Base-by-base conservation (phyloP, 2,888 invertebrate genomes). In the Epistrophe eligans region DNA sequence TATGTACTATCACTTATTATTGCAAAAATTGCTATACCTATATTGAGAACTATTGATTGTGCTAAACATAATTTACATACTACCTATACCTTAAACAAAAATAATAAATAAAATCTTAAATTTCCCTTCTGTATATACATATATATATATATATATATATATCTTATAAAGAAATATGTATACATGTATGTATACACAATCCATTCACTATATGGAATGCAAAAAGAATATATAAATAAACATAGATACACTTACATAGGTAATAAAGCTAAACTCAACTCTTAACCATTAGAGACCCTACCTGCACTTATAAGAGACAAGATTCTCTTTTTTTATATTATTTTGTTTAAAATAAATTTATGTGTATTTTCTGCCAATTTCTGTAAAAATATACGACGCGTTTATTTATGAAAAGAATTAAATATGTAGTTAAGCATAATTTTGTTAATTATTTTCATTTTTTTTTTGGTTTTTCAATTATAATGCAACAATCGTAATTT, bases 161-260 rank as follows among this genome's bases (percentile, higher is more conserved):
- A n/a, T n/a, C n/a, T n/a, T n/a, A n/a, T n/a, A n/a, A n/a, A n/a
- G n/a, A n/a, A n/a, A n/a, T n/a, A 71, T 71, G 28, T 76, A 70
- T 70, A 64, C 7, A 24, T 0, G 55, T 19, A 28, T 35, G 19
- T 50, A 38, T 13, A 50, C 64, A 66, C 48, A 48, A 62, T 15
- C 62, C 62, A 62, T 43, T 28, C 13, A 74, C 40, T 28, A 55
- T 40, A 62, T 57, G 62, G 38, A 66, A 67, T 35, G 38, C 55
- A 66, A 66, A 57, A 15, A n/a, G 2, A 15, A 35, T 40, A 64
- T 38, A 52, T 17, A 32, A 35, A 38, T 38, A 35, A 5, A 72
- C 40, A 52, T 58, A 57, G 24, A n/a, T 4, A 89, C 88, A 89
- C 89, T 83, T 89, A 89, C 89, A 88, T 89, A 88, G 64, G 35